These are phyloP conservation scores for Drosophila pegasa DNA, from an alignment of 2,888 invertebrate species.

Conservation along the genomic window DNA sequence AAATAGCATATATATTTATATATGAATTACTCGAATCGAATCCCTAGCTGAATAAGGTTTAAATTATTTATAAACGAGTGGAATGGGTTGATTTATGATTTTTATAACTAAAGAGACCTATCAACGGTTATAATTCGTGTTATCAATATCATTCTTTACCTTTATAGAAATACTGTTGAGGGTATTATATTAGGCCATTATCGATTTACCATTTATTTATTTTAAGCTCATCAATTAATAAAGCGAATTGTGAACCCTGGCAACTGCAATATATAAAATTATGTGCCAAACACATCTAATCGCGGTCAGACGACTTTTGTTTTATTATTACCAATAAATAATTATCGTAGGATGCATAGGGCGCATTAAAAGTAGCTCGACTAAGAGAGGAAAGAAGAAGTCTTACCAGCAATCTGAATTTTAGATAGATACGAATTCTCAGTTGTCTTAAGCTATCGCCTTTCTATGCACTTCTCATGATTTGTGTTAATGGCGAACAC, in stretches of 20 bases:
- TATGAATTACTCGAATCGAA: neutral
- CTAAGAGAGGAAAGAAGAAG: neutral
- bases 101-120: neutral
- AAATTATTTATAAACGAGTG: too few relatives aligned
- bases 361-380: neutral
- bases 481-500: neutral
- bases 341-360: neutral
- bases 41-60: neutral
- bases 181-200: slow-evolving; percentile 4
- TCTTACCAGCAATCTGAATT: neutral
- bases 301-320: neutral
- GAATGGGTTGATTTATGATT: too few relatives aligned
- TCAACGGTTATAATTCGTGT: slow-evolving; percentile 20
- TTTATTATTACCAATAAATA: neutral
- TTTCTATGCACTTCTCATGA: slow-evolving; percentile 4
- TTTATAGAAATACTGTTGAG: slow-evolving; percentile 9
- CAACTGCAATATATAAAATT: slow-evolving; percentile 1
- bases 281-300: neutral
- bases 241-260: slow-evolving; percentile 1
- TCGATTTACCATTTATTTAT: slow-evolving; percentile 30
- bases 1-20: neutral
- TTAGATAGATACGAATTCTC: neutral
- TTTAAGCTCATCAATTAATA: slow-evolving; percentile 17
- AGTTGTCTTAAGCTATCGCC: neutral
- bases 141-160: slow-evolving; percentile 27